These are phyloP conservation scores for Odontomyia ornata DNA, from an alignment of 2,888 invertebrate species.

Conservation along the genomic window DNA sequence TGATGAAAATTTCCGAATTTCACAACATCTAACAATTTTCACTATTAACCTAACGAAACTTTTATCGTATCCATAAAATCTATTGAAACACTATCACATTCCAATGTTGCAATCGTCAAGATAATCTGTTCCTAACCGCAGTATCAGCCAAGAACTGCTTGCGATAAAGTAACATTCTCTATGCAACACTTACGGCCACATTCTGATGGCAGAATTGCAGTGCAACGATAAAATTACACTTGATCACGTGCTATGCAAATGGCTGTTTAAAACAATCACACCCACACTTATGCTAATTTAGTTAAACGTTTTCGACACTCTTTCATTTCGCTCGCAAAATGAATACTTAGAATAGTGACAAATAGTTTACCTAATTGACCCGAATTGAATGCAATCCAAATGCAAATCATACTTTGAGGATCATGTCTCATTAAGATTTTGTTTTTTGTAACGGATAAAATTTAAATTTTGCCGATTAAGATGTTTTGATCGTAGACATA, in stretches of 20 bases:
- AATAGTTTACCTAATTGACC: conserved; percentile 3
- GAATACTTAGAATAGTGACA: not conserved
- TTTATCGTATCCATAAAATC: not conserved
- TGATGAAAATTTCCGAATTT: not conserved
- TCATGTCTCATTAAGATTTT: too few relatives aligned
- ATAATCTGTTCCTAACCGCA: not conserved
- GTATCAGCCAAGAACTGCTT: not conserved
- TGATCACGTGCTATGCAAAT: conserved; percentile 5
- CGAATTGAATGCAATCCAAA: conserved; percentile 9
- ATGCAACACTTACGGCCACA: not conserved
- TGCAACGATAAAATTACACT: conserved; percentile 13
- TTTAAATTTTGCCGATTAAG: too few relatives aligned
- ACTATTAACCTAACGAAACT: not conserved
- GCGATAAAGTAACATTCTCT: not conserved
- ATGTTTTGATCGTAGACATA: too few relatives aligned
- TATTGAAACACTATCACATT: conserved; percentile 2
- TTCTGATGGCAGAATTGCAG: not conserved
- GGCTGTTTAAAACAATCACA: not conserved
- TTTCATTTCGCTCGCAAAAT: not conserved
- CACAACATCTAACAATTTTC: not conserved
- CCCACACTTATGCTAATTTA: conserved; percentile 21
- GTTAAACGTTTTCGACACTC: not conserved
- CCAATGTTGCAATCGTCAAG: not conserved
- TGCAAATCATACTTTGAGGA: conserved; percentile 1
- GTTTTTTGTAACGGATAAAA: too few relatives aligned